A percentile compares a stretch with the other conserved stretches of the same genome.
These are phyloP conservation scores for Capitulum mitella DNA, from an alignment of 2,888 invertebrate species.

Conservation along the genomic window DNA sequence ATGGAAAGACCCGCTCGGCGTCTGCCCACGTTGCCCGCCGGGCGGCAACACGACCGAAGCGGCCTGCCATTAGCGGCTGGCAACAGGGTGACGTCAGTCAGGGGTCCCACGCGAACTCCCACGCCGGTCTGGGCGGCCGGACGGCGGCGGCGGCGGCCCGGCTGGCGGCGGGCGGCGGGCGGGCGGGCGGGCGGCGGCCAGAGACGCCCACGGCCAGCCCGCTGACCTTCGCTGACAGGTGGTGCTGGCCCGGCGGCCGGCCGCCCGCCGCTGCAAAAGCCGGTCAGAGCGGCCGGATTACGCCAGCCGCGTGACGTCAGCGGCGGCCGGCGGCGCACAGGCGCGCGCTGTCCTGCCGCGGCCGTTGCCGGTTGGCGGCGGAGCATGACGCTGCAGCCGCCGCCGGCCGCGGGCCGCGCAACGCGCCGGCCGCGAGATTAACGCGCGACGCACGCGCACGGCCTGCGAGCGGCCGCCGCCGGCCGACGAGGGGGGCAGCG, in stretches of 20 bases:
- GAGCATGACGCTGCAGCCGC: not conserved
- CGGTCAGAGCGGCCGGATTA: slow-evolving; percentile 56
- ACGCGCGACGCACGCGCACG: not conserved
- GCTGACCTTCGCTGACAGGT: slow-evolving; percentile 27
- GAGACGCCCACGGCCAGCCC: not conserved
- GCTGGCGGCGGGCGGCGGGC: slow-evolving; percentile 46
- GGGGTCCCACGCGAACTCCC: too few relatives aligned
- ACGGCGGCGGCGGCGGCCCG: not conserved
- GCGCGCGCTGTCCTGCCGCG: not conserved
- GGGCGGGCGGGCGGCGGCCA: slow-evolving; percentile 39
- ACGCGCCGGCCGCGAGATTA: not conserved
- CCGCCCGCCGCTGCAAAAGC: not conserved
- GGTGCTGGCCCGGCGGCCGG: slow-evolving; percentile 25
- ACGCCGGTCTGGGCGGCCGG: too few relatives aligned
- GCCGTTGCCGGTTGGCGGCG: not conserved
- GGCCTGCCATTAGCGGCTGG: too few relatives aligned
- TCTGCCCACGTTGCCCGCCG: too few relatives aligned
- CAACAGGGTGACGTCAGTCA: too few relatives aligned
- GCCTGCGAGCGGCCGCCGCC: not conserved
- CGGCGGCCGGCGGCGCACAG: slow-evolving; percentile 39
- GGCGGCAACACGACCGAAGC: too few relatives aligned
- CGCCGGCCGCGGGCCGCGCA: not conserved
- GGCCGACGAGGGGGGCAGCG: not conserved
- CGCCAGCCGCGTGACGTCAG: slow-evolving; percentile 44
- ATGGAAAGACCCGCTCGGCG: too few relatives aligned